phyloP scores from a whole-genome alignment of 2,888 invertebrate species.

The Ornithoptera alexandrae region DNA sequence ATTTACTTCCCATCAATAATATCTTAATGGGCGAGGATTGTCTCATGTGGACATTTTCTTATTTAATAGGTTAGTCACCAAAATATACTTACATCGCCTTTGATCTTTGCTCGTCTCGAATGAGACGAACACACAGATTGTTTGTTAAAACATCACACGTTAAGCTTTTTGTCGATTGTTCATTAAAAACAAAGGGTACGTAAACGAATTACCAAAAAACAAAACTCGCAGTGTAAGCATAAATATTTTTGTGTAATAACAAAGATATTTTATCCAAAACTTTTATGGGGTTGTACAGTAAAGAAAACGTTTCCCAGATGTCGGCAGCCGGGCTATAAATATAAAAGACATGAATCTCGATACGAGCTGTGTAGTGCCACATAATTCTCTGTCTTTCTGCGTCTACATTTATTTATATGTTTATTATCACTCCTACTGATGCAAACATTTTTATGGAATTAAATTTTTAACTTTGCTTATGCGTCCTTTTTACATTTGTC shows the following conservation, averaged over 20 bases:
- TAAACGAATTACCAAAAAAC: neutral
- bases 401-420: neutral
- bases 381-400: slow-evolving; percentile 4
- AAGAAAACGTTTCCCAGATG: slow-evolving; percentile 10
- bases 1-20: too few relatives aligned
- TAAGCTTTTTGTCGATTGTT: too few relatives aligned
- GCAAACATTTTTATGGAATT: neutral
- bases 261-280: slow-evolving; percentile 1
- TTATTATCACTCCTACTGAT: neutral
- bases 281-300: slow-evolving; percentile 4
- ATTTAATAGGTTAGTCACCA: too few relatives aligned
- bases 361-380: slow-evolving; percentile 4
- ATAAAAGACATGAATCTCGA: slow-evolving; percentile 11
- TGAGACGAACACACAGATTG: too few relatives aligned
- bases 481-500: neutral
- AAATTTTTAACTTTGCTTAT: neutral
- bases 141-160: too few relatives aligned
- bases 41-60: too few relatives aligned
- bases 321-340: slow-evolving; percentile 1
- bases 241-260: neutral
- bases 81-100: too few relatives aligned
- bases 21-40: too few relatives aligned
- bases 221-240: neutral
- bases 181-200: too few relatives aligned
- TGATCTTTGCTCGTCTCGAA: too few relatives aligned